A percentile compares a stretch with the other conserved stretches of the same genome.
Conservation (phyloP, 2,113 vertebrate species). For the Alaudala cheleensis region DNA sequence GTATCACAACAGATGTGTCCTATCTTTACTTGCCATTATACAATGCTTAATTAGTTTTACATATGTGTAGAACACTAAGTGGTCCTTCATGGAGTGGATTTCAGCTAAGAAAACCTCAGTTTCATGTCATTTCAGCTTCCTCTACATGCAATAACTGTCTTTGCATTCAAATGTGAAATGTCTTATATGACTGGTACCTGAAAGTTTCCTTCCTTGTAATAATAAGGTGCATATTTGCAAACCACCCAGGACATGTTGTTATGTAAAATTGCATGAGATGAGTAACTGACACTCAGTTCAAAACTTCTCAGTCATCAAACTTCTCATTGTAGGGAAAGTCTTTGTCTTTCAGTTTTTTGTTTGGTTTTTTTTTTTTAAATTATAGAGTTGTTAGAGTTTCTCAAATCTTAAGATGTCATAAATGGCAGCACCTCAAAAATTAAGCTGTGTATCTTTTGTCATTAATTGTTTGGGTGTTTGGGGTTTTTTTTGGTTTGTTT, state of each 20-base stretch:
- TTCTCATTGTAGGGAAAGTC: neutral
- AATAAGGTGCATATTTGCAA: neutral
- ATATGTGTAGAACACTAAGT: neutral
- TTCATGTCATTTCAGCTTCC: neutral
- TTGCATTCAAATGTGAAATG: neutral
- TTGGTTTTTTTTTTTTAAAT: too few relatives aligned
- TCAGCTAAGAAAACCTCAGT: neutral
- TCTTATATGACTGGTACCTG: neutral
- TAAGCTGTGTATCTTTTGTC: neutral
- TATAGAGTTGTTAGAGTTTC: neutral
- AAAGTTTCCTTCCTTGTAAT: neutral
- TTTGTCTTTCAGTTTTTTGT: neutral
- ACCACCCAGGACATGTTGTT: neutral
- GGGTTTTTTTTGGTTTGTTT: too few relatives aligned
- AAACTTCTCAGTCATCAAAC: neutral
- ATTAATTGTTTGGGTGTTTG: neutral
- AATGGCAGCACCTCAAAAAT: neutral
- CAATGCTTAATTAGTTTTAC: neutral
- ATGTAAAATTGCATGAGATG: neutral
- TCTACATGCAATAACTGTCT: neutral
- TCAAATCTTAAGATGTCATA: neutral
- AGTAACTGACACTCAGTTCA: neutral
- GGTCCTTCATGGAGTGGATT: neutral
- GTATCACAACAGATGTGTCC: neutral
- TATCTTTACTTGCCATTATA: neutral